phyloP scores from a whole-genome alignment of 2,888 invertebrate genomes.

The Euplexia lucipara region DNA sequence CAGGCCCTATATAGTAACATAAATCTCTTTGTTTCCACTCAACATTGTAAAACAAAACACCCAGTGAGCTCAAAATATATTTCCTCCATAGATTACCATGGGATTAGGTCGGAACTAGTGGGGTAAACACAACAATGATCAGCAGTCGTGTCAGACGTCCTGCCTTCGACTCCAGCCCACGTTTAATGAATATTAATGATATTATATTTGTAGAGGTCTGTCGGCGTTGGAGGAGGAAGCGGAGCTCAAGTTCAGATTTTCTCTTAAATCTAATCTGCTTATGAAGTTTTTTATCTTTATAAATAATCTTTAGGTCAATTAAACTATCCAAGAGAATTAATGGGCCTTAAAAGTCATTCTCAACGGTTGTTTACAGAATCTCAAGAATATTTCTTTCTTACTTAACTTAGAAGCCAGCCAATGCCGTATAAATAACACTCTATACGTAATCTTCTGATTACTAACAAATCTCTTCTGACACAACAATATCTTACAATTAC shows the following conservation, averaged over 20 bases:
- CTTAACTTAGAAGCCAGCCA: no score
- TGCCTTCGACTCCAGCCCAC: conserved; percentile 44
- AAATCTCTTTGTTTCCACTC: not conserved
- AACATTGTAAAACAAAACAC: conserved; percentile 24
- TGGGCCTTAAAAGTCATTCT: no score
- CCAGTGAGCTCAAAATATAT: conserved; percentile 34
- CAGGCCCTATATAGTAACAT: no score
- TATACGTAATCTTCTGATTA: no score
- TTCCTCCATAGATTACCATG: conserved; percentile 48
- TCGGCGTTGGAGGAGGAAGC: conserved; percentile 26
- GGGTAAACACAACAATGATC: conserved; percentile 55
- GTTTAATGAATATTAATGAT: conserved; percentile 68
- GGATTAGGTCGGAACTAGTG: conserved; percentile 54
- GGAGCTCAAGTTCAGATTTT: not conserved
- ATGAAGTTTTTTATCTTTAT: not conserved
- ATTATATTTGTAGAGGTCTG: conserved; percentile 58
- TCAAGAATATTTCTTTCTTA: no score
- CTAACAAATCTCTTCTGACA: no score
- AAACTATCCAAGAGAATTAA: not conserved
- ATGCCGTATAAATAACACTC: no score
- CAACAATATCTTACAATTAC: no score
- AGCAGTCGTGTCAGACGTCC: conserved; percentile 56
- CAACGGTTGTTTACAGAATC: no score
- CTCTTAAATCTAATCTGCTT: conserved; percentile 1
- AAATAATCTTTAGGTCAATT: not conserved